phyloP scores from a whole-genome alignment of 92 coral and sea anemone species.

The Blastomussa wellsi region DNA sequence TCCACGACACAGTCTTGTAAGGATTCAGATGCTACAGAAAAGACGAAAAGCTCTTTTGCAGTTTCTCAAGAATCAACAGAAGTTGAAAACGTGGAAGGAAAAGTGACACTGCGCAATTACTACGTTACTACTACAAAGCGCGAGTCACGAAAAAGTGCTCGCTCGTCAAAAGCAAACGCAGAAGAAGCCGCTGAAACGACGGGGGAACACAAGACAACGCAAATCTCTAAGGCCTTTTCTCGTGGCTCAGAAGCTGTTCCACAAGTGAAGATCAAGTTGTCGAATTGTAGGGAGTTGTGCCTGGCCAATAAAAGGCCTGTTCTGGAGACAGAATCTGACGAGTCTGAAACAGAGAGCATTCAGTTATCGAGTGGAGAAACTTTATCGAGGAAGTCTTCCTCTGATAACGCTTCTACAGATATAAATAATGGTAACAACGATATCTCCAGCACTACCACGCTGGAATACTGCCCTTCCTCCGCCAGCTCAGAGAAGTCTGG shows the following conservation, averaged over 20 bases:
- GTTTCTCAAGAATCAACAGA: not conserved
- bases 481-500: slow-evolving; percentile 34
- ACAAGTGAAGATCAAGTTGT: slow-evolving; percentile 24
- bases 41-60: not conserved
- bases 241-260: slow-evolving; percentile 1
- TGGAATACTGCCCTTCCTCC: slow-evolving; percentile 18
- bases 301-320: slow-evolving; percentile 21
- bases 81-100: not conserved
- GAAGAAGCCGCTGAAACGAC: not conserved
- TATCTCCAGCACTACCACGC: slow-evolving; percentile 36
- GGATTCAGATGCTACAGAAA: not conserved
- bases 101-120: not conserved
- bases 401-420: not conserved
- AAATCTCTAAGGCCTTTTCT: not conserved
- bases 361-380: slow-evolving; percentile 19
- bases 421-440: not conserved
- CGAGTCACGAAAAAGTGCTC: not conserved
- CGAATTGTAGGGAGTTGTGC: slow-evolving; percentile 12
- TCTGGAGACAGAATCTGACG: slow-evolving; percentile 8
- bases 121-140: not conserved
- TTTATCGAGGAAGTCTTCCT: not conserved
- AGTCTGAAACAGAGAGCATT: slow-evolving; percentile 38
- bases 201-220: not conserved
- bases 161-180: not conserved
- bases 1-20: not conserved